A percentile compares a stretch with the other conserved stretches of the same genome.
Evolutionary conservation across 2,888 invertebrate genomes (phyloP).

Genomic region (Nephrotoma appendiculata): DNA sequence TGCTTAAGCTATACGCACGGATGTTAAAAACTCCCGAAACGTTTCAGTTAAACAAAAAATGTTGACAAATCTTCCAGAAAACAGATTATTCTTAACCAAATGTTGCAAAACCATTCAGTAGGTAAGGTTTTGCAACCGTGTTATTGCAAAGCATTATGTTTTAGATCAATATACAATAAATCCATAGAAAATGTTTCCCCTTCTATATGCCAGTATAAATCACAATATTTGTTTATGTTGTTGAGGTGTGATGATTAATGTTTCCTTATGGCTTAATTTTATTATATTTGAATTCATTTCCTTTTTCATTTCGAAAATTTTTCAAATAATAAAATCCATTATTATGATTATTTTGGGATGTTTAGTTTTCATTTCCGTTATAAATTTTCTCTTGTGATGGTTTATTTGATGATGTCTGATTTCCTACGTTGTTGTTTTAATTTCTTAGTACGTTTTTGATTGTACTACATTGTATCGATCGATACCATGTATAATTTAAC

Average conservation of each 20-base stretch:
- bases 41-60: too few species aligned
- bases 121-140: too few species aligned
- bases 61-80: too few species aligned
- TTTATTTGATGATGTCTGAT: not conserved
- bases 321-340: not conserved
- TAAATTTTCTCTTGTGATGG: not conserved
- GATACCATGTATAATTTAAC: not conserved
- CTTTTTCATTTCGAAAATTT: not conserved
- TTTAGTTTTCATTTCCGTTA: not conserved
- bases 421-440: not conserved
- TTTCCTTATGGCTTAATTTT: not conserved
- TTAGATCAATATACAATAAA: too few species aligned
- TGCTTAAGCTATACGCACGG: too few species aligned
- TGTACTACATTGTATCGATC: not conserved
- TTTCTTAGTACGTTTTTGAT: not conserved
- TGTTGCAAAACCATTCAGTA: too few species aligned
- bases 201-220: too few species aligned
- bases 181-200: too few species aligned
- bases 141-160: too few species aligned
- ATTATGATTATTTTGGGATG: not conserved
- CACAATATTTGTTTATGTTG: not conserved
- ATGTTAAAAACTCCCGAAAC: too few species aligned
- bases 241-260: not conserved
- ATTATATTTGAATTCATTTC: not conserved
- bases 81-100: too few species aligned